Conservation (phyloP, 2,888 invertebrate genomes). For the Pachymerium ferrugineum region DNA sequence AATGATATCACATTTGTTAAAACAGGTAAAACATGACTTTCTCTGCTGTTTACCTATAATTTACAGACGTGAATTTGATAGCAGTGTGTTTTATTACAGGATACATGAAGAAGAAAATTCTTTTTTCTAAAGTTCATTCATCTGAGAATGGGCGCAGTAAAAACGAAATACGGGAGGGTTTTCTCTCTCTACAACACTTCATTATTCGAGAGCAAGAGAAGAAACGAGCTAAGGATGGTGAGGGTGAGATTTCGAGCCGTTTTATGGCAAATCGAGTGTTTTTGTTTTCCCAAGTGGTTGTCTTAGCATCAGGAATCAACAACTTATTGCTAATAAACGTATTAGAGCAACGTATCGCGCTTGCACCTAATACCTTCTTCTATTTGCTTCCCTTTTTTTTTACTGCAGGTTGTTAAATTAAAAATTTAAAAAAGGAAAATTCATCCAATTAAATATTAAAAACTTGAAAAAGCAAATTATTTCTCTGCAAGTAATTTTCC, state of each 20-base stretch:
- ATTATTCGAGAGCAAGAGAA: slow-evolving; percentile 14
- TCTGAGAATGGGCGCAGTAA: not conserved
- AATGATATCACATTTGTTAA: too few relatives aligned
- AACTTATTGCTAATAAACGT: not conserved
- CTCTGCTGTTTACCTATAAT: too few relatives aligned
- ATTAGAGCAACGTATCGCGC: not conserved
- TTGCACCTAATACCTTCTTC: not conserved
- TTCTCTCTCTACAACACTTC: not conserved
- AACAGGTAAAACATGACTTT: too few relatives aligned
- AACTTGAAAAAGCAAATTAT: slow-evolving; percentile 5
- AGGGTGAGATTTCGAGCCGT: not conserved
- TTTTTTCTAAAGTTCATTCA: not conserved
- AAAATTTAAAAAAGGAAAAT: not conserved
- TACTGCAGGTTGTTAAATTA: not conserved
- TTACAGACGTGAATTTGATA: too few relatives aligned
- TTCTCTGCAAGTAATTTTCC: not conserved
- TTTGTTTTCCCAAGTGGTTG: slow-evolving; percentile 1
- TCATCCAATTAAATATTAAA: slow-evolving; percentile 12
- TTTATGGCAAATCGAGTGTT: slow-evolving; percentile 24
- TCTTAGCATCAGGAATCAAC: not conserved
- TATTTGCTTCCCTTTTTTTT: not conserved
- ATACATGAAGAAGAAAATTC: not conserved
- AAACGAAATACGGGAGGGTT: not conserved
- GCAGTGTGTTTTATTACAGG: too few relatives aligned
- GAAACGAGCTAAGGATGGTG: not conserved